These are phyloP conservation scores for Stichodactyla helianthus DNA, from an alignment of 64 coral and sea anemone species.

Conservation along the genomic window DNA sequence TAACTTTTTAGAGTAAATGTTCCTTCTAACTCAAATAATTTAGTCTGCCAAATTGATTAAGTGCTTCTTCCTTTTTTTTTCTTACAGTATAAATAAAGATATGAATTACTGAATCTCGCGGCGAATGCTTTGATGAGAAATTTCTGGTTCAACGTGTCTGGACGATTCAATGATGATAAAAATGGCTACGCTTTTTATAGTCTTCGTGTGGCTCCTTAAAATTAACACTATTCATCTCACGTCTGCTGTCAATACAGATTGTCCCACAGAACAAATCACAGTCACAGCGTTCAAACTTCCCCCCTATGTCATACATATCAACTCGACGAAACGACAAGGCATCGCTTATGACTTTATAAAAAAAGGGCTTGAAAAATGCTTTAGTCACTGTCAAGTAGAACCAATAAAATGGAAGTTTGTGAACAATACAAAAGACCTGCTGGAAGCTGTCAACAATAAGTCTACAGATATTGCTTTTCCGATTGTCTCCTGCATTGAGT, in stretches of 20 bases:
- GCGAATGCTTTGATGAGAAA: background rate
- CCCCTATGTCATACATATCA: constrained; percentile 9
- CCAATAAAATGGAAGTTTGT: background rate
- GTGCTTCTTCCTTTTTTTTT: background rate
- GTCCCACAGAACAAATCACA: constrained; percentile 1
- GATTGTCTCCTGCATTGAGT: background rate
- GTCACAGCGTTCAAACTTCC: constrained; percentile 7
- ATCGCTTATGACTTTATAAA: constrained; percentile 7
- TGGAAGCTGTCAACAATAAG: background rate
- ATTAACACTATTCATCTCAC: background rate
- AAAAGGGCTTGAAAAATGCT: constrained; percentile 17
- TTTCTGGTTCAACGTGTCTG: background rate
- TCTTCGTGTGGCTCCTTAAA: background rate
- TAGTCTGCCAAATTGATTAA: background rate
- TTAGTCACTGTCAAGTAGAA: background rate
- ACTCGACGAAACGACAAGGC: background rate
- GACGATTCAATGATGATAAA: background rate
- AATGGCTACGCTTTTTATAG: background rate
- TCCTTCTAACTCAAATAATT: too few species aligned
- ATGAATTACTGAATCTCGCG: background rate
- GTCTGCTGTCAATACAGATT: background rate
- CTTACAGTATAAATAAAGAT: background rate
- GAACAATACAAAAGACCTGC: background rate
- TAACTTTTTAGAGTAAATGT: too few species aligned
- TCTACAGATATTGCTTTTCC: constrained; percentile 27